Base-by-base conservation (phyloP, 2,113 vertebrate species). In the Hippocampus mohnikei region DNA sequence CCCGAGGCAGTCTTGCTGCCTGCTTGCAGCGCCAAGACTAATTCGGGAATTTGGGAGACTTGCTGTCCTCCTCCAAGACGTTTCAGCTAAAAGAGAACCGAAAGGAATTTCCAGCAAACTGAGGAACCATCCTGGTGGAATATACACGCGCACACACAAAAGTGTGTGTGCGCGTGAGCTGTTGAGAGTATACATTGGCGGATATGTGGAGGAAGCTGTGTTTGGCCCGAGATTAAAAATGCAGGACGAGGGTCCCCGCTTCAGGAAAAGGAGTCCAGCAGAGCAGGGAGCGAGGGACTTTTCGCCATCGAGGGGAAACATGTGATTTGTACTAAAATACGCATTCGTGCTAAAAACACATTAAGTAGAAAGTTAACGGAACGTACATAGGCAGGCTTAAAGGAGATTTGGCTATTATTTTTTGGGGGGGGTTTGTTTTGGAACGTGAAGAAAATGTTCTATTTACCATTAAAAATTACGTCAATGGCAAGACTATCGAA, bases 201-300 rank as follows among this genome's bases (percentile, higher is more conserved):
- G 88, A 90, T 83, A 73, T 48, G 68, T 0, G 55, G 72, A 90
- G 89, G 89, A 91, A 90, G 83, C 73, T 73, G 76, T 87, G 88
- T 91, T 92, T 88, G 79, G 85, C 81, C 81, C 82, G 69, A 87
- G 90, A 93, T 90, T 89, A 87, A 89, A 60, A 83, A 83, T 79
- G 79, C 88, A 83, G 85, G 84, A 86, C 77, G 15, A 75, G 74
- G 71, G 74, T 87, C 83, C 81, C 33, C 62, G 69, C 48, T 79
- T 70, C 84, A 87, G 88, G 88, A 89, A 87, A 68, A 60, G 70
- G 76, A 87, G 80, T 78, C 73, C 69, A 76, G 40, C 66, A 68
- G 76, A 76, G 68, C 13, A 27, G 70, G 75, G 70, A 79, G 68
- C 21, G 55, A 52, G 80, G 78, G 74, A 79, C 68, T 81, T 86